Conservation (phyloP, 2,113 vertebrate genomes). For the Macheiramphus alcinus region DNA sequence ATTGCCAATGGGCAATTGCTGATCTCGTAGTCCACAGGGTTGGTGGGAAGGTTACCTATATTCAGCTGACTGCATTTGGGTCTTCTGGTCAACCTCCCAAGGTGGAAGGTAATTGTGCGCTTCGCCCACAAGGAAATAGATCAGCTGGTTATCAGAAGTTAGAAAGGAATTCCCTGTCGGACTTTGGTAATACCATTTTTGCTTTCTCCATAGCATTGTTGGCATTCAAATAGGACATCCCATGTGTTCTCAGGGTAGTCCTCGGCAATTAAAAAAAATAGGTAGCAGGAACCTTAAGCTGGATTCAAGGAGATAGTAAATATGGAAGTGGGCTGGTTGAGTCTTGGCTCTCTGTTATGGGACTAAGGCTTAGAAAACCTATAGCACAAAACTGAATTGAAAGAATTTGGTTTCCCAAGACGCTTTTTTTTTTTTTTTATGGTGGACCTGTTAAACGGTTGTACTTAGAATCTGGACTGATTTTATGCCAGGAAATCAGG, state of each 20-base stretch:
- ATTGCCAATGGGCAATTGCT: rapidly evolving
- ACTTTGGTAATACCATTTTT: neutral
- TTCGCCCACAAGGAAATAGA: neutral
- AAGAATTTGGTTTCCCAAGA: neutral
- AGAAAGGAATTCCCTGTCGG: neutral
- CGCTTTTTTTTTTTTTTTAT: neutral
- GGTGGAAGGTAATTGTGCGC: neutral
- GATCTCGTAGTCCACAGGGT: neutral
- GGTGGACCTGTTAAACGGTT: neutral
- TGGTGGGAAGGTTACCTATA: neutral
- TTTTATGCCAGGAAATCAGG: neutral
- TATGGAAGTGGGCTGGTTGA: neutral
- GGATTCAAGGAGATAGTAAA: neutral
- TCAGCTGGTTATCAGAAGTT: neutral
- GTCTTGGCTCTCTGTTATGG: neutral
- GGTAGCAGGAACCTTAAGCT: neutral
- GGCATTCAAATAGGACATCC: neutral
- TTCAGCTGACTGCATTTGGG: neutral
- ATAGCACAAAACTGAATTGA: neutral
- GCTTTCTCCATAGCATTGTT: neutral
- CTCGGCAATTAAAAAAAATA: neutral
- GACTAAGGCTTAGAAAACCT: neutral
- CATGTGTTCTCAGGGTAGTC: neutral
- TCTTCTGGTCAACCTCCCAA: neutral
- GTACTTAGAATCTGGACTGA: neutral